Percentiles rank a stretch among this genome's conserved stretches.
Conservation (phyloP, 2,888 invertebrate genomes). For the Parnassius smintheus region DNA sequence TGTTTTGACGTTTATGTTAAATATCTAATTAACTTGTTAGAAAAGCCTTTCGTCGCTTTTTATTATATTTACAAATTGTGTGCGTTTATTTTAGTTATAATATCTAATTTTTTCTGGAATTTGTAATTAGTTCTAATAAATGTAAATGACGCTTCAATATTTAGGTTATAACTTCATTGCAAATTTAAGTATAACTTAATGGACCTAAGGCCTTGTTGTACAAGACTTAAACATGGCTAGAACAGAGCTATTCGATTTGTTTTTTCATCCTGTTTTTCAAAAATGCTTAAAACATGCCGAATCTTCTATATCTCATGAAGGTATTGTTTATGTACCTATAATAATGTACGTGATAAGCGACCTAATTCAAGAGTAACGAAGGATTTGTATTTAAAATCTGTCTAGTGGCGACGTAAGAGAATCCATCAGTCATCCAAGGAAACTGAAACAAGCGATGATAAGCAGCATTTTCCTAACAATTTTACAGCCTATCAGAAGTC, state of each 20-base stretch:
- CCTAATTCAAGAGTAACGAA: too few species aligned
- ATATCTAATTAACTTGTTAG: too few species aligned
- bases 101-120: background rate
- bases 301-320: constrained; percentile 60
- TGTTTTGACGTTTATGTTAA: too few species aligned
- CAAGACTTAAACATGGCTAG: constrained; percentile 66
- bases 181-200: constrained; percentile 57
- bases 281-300: constrained; percentile 78
- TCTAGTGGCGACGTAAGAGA: too few species aligned
- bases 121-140: constrained; percentile 28
- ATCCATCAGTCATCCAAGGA: too few species aligned
- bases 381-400: too few species aligned
- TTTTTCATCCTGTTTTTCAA: constrained; percentile 79
- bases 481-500: too few species aligned
- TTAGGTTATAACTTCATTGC: constrained; percentile 68
- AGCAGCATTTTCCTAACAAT: too few species aligned
- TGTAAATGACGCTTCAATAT: constrained; percentile 49
- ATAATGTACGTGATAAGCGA: too few species aligned
- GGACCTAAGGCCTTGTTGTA: constrained; percentile 47
- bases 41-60: too few species aligned
- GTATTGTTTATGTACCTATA: constrained; percentile 41
- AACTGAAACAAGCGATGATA: too few species aligned
- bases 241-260: constrained; percentile 77
- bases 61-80: too few species aligned
- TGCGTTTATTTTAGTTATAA: background rate